These are phyloP conservation scores for Megalops cyprinoides DNA, from an alignment of 2,797 vertebrate species.

Conservation along the genomic window DNA sequence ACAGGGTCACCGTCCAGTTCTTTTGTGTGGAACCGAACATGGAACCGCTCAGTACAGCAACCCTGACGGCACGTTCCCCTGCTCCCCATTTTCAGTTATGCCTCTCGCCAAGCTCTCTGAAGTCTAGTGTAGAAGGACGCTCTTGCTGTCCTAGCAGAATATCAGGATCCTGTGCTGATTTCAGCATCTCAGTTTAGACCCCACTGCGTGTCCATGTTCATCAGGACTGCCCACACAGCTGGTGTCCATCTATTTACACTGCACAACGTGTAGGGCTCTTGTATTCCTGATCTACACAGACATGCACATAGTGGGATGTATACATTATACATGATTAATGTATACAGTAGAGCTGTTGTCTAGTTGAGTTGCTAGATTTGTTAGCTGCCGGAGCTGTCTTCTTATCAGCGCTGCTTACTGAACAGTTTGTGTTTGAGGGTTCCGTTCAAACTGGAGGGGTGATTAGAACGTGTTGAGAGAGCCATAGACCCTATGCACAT, in stretches of 20 bases:
- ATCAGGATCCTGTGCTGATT: not conserved
- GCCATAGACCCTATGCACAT: not conserved
- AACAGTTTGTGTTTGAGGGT: not conserved
- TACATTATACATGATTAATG: too few species aligned
- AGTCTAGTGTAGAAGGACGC: not conserved
- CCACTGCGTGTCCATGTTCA: not conserved
- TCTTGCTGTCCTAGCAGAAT: not conserved
- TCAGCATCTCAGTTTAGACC: not conserved
- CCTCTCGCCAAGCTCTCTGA: not conserved
- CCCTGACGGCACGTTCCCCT: conserved; percentile 13
- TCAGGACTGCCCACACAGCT: not conserved
- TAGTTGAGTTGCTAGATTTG: not conserved
- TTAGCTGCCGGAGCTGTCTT: not conserved
- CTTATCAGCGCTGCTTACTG: not conserved
- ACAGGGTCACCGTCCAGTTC: conserved; percentile 34
- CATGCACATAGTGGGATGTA: not conserved
- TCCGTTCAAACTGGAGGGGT: too few species aligned
- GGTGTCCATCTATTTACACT: not conserved
- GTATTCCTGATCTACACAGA: not conserved
- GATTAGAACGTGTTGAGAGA: too few species aligned
- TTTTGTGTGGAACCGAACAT: conserved; percentile 26
- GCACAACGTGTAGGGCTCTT: not conserved
- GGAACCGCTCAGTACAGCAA: conserved; percentile 26
- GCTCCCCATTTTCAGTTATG: not conserved
- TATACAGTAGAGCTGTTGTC: not conserved